Percentiles rank a stretch among this genome's conserved stretches.
These are phyloP conservation scores for Tragelaphus strepsiceros DNA, from an alignment of 2,113 vertebrate genomes.

Conservation along the genomic window DNA sequence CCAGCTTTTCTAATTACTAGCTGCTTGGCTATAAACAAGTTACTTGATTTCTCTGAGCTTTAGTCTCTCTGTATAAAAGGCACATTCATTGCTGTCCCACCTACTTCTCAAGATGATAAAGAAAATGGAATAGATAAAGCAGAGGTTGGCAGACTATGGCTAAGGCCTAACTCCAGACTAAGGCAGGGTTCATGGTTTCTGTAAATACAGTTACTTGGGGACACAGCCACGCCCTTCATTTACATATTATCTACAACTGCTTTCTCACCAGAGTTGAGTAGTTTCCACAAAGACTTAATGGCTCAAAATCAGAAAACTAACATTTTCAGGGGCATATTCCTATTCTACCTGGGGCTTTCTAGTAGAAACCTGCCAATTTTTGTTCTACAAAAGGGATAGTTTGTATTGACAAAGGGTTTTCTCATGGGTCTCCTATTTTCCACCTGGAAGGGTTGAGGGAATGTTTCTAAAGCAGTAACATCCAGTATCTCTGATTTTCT, in stretches of 20 bases:
- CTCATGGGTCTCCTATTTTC: background rate
- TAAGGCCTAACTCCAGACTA: too few relatives aligned
- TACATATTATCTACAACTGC: background rate
- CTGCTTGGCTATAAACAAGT: background rate
- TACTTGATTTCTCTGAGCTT: background rate
- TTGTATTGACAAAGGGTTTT: background rate
- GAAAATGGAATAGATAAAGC: background rate
- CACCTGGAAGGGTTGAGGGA: background rate
- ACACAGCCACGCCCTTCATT: fast-evolving
- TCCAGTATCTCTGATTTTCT: too few relatives aligned
- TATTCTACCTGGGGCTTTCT: background rate
- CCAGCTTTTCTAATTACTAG: background rate
- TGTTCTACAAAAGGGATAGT: background rate
- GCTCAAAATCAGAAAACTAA: background rate
- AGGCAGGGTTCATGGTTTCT: background rate
- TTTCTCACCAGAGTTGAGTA: background rate
- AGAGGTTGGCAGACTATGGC: background rate
- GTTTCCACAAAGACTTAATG: background rate
- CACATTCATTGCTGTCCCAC: background rate
- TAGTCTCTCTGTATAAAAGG: background rate
- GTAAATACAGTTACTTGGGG: background rate
- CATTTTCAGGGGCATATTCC: background rate
- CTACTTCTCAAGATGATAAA: background rate
- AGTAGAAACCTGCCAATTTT: background rate
- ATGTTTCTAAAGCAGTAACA: background rate